Conservation (phyloP, 1,140 invertebrate genomes). For the Macrobrachium rosenbergii region DNA sequence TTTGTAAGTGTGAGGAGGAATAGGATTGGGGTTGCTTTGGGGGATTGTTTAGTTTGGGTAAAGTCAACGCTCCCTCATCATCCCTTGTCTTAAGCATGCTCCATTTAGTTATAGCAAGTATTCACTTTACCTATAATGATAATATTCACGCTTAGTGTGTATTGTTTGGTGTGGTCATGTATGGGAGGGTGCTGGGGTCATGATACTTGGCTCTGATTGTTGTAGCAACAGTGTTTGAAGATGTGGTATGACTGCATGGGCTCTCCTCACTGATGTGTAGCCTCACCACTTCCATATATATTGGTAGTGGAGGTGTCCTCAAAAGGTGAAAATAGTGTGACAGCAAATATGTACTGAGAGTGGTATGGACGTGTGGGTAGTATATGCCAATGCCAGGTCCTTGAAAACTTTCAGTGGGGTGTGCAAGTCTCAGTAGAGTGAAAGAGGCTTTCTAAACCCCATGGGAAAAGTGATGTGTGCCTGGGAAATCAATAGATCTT, state of each 20-base stretch:
- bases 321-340: slow-evolving; percentile 52
- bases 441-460: slow-evolving; percentile 45
- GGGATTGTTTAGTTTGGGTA: slow-evolving; percentile 56
- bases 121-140: slow-evolving; percentile 61
- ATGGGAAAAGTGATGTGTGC: slow-evolving; percentile 25
- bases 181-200: slow-evolving; percentile 56
- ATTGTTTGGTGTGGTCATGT: slow-evolving; percentile 61
- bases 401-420: slow-evolving; percentile 55
- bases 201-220: slow-evolving; percentile 40
- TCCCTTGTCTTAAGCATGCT: slow-evolving; percentile 63
- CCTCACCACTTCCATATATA: slow-evolving; percentile 45
- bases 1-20: slow-evolving; percentile 36
- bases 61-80: slow-evolving; percentile 61
- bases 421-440: slow-evolving; percentile 59
- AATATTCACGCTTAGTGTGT: slow-evolving; percentile 64
- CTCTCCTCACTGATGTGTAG: slow-evolving; percentile 59
- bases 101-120: slow-evolving; percentile 48
- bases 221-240: slow-evolving; percentile 53
- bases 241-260: slow-evolving; percentile 60
- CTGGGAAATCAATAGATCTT: neutral
- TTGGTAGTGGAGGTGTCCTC: slow-evolving; percentile 28
- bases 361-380: slow-evolving; percentile 63
- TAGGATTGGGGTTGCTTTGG: slow-evolving; percentile 55
- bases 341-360: slow-evolving; percentile 61
- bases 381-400: slow-evolving; percentile 55